Evolutionary conservation across 1,140 invertebrate species (phyloP).

Genomic region (Bombus impatiens): DNA sequence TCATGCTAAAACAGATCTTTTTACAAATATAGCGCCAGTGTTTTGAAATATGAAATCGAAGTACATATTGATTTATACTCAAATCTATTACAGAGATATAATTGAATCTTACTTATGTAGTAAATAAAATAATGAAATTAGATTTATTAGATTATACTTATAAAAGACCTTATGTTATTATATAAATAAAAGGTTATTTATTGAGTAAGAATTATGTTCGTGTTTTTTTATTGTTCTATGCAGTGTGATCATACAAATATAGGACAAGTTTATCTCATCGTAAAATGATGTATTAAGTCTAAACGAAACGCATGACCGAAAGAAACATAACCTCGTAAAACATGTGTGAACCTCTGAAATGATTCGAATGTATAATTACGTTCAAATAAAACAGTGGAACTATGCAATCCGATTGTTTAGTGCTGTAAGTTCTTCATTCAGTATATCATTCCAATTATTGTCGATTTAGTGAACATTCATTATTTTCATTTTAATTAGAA

Average conservation of each 20-base stretch:
- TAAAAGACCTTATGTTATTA: constrained; percentile 44
- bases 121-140: constrained; percentile 17
- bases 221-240: not conserved
- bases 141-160: constrained; percentile 58
- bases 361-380: constrained; percentile 1
- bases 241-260: not conserved
- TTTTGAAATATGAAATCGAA: constrained; percentile 8
- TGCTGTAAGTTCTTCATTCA: constrained; percentile 8
- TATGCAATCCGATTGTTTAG: not conserved
- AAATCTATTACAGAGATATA: constrained; percentile 37
- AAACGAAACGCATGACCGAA: not conserved
- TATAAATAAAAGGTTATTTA: constrained; percentile 60
- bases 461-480: not conserved
- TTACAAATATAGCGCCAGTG: not conserved
- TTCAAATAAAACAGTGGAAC: not conserved
- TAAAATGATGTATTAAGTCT: not conserved
- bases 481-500: constrained; percentile 19
- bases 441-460: not conserved
- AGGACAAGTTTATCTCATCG: not conserved
- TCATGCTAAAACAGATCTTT: not conserved
- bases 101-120: constrained; percentile 27
- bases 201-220: constrained; percentile 38
- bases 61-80: constrained; percentile 1
- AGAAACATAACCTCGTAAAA: not conserved
- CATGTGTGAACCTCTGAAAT: constrained; percentile 13